Percentiles rank a stretch among this genome's conserved stretches.
These are phyloP conservation scores for Craterocephalus amniculus DNA, from an alignment of 2,797 vertebrate genomes.

Conservation along the genomic window DNA sequence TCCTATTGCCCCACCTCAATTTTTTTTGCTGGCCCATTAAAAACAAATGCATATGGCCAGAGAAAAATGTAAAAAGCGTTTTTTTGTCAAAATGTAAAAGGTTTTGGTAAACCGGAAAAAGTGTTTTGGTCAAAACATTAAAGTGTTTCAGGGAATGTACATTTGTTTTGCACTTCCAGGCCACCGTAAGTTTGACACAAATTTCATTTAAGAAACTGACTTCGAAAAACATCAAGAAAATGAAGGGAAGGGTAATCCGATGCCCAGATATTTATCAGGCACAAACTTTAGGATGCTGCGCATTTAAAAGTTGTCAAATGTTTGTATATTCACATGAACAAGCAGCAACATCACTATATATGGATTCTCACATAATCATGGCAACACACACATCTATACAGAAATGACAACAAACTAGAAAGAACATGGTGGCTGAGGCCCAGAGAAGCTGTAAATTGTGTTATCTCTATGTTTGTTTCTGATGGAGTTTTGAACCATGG, in stretches of 20 bases:
- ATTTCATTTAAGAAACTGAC: background rate
- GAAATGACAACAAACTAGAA: conserved; percentile 3
- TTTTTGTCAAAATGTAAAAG: too few relatives aligned
- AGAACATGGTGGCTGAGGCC: conserved; percentile 2
- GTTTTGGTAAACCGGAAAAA: too few relatives aligned
- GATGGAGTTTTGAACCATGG: conserved; percentile 12
- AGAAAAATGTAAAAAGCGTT: too few relatives aligned
- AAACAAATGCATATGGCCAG: too few relatives aligned
- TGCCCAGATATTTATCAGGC: background rate
- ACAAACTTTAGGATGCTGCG: background rate
- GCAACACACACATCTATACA: background rate
- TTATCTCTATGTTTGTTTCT: conserved; percentile 16
- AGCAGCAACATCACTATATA: background rate
- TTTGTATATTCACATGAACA: background rate
- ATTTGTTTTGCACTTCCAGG: too few relatives aligned
- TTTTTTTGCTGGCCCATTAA: too few relatives aligned
- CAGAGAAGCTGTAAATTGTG: conserved; percentile 21
- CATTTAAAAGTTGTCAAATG: background rate
- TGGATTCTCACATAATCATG: background rate
- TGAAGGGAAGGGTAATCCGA: background rate
- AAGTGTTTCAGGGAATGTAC: too few relatives aligned
- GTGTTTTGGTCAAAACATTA: too few relatives aligned
- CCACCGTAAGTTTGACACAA: background rate
- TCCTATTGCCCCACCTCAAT: too few relatives aligned
- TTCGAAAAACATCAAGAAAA: too few relatives aligned